These are phyloP conservation scores for Drosophila affinis DNA, from an alignment of 2,888 invertebrate genomes.

Conservation along the genomic window DNA sequence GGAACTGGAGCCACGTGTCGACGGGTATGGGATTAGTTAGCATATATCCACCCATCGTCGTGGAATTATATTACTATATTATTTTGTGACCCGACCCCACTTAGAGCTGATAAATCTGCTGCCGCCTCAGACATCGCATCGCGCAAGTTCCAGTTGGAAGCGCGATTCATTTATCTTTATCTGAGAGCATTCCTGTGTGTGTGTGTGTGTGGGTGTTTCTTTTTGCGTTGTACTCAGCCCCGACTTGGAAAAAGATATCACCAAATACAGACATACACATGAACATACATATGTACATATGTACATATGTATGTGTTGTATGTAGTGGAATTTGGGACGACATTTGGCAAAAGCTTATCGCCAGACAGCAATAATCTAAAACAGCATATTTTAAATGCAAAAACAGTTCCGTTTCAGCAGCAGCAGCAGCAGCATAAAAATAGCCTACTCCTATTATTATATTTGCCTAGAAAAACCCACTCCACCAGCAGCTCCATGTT, in stretches of 20 bases:
- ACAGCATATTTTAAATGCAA: background rate
- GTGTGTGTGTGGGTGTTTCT: background rate
- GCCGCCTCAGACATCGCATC: constrained; percentile 29
- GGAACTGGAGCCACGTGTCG: constrained; percentile 23
- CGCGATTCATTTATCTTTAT: constrained; percentile 25
- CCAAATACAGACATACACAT: background rate
- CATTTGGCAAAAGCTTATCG: constrained; percentile 11
- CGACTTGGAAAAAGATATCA: constrained; percentile 23
- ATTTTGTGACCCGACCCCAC: constrained; percentile 15
- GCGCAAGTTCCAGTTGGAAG: constrained; percentile 21
- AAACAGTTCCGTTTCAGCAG: background rate
- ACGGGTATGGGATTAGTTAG: constrained; percentile 3
- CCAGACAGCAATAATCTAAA: background rate
- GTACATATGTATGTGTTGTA: background rate
- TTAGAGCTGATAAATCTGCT: constrained; percentile 22
- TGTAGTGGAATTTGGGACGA: background rate
- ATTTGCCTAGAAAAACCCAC: background rate
- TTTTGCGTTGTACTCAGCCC: constrained; percentile 16
- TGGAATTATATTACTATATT: constrained; percentile 19
- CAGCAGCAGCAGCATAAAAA: background rate
- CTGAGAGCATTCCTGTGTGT: background rate
- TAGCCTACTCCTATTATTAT: background rate
- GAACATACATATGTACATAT: background rate
- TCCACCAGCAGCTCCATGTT: background rate
- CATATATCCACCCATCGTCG: background rate